A percentile compares a stretch with the other conserved stretches of the same genome.
phyloP scores from a whole-genome alignment of 2,113 vertebrate genomes.

The Epinephelus lanceolatus region DNA sequence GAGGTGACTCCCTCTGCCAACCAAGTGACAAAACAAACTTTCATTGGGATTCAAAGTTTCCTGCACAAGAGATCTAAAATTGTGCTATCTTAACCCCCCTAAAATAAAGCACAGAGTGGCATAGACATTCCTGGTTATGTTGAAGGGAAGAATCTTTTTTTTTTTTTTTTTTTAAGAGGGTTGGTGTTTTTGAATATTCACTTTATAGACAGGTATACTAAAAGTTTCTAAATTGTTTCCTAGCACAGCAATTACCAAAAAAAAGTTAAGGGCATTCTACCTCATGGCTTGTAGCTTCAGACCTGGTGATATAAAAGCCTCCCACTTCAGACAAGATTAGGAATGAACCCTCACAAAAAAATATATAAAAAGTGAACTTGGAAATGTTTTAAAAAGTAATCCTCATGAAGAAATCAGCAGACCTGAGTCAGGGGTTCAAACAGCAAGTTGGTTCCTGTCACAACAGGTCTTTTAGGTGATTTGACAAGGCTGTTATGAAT shows the following conservation, averaged over 20 bases:
- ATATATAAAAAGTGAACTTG: neutral
- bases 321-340: neutral
- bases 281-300: neutral
- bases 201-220: no score
- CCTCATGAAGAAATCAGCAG: conserved; percentile 11
- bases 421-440: neutral
- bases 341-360: neutral
- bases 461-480: neutral
- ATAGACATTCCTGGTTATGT: neutral
- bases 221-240: no score
- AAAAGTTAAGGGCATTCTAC: neutral
- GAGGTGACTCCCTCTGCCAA: neutral
- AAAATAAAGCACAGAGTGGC: neutral
- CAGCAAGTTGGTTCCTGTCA: neutral
- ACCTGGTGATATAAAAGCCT: neutral
- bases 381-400: neutral
- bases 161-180: neutral
- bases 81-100: neutral
- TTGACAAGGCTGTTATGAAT: conserved; percentile 9
- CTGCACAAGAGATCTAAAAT: neutral
- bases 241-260: no score
- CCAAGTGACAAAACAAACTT: neutral
- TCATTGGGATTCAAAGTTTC: neutral
- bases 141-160: neutral
- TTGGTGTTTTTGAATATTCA: neutral